phyloP scores from a whole-genome alignment of 2,797 vertebrate genomes.

The Sandelia bainsii region DNA sequence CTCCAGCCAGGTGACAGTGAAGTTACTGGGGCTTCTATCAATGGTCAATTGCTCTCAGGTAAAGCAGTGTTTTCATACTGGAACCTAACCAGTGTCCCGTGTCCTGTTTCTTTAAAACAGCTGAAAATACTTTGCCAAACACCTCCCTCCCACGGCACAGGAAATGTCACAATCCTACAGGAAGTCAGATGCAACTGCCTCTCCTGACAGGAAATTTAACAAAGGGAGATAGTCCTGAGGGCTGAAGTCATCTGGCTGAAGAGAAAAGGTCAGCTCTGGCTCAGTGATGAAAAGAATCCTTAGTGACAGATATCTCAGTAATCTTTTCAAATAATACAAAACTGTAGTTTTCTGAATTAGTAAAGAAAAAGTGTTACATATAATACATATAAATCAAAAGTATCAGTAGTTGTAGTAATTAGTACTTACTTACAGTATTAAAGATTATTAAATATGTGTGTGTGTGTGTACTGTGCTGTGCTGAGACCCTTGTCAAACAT shows the following conservation, averaged over 20 bases:
- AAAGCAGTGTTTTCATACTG: constrained; percentile 48
- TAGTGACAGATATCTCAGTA: neutral
- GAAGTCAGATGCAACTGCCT: constrained; percentile 74
- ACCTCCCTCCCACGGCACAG: constrained; percentile 50
- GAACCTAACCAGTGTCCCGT: constrained; percentile 43
- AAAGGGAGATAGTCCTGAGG: constrained; percentile 68
- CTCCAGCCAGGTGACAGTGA: too few species aligned
- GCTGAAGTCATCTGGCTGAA: constrained; percentile 34
- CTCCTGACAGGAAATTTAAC: constrained; percentile 76
- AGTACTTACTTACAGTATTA: neutral
- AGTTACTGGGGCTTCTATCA: constrained; percentile 6
- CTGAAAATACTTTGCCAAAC: constrained; percentile 48
- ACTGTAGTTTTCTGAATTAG: too few species aligned
- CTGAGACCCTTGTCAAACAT: neutral
- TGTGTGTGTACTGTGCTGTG: constrained; percentile 8
- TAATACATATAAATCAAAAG: neutral
- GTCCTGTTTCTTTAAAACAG: constrained; percentile 66
- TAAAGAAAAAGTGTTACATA: neutral
- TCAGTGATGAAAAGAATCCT: constrained; percentile 6
- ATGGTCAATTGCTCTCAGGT: constrained; percentile 27
- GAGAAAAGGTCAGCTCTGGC: constrained; percentile 40
- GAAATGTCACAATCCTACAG: constrained; percentile 75
- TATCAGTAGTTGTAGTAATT: neutral
- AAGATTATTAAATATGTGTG: constrained; percentile 6
- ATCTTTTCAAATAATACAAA: too few species aligned